Percentiles rank a stretch among this genome's conserved stretches.
Conservation (phyloP, 2,888 invertebrate species). For the Parascotia fuliginaria region DNA sequence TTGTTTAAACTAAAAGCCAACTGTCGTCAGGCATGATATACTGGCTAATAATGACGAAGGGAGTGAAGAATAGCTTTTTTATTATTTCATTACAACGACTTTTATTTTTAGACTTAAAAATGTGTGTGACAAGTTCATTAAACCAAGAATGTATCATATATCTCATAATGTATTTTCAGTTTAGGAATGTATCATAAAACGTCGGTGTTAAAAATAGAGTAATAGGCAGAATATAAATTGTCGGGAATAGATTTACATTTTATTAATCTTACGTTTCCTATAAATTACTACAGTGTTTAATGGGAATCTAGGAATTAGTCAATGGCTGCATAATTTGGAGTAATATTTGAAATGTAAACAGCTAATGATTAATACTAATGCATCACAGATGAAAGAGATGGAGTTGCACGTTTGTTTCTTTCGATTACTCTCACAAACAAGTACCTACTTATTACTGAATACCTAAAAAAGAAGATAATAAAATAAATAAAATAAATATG, state of each 20-base stretch:
- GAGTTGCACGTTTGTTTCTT: no score
- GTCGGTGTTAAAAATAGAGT: slow-evolving; percentile 5
- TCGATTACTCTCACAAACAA: no score
- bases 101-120: slow-evolving; percentile 5
- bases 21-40: slow-evolving; percentile 11
- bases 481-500: no score
- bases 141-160: slow-evolving; percentile 3
- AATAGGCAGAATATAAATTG: slow-evolving; percentile 1
- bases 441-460: no score
- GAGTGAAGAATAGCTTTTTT: slow-evolving; percentile 9
- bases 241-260: slow-evolving; percentile 7
- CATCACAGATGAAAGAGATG: neutral
- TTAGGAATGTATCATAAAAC: slow-evolving; percentile 8
- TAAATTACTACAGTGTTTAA: neutral
- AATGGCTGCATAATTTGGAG: neutral
- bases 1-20: neutral
- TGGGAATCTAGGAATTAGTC: neutral
- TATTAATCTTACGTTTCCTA: slow-evolving; percentile 1
- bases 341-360: neutral
- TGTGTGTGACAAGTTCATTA: slow-evolving; percentile 16
- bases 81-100: neutral
- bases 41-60: slow-evolving; percentile 5
- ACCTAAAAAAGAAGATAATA: no score
- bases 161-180: slow-evolving; percentile 10
- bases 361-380: neutral